Percentiles rank a stretch among this genome's conserved stretches.
Conservation (phyloP, 2,797 vertebrate genomes). For the Melanotaenia nigrans region DNA sequence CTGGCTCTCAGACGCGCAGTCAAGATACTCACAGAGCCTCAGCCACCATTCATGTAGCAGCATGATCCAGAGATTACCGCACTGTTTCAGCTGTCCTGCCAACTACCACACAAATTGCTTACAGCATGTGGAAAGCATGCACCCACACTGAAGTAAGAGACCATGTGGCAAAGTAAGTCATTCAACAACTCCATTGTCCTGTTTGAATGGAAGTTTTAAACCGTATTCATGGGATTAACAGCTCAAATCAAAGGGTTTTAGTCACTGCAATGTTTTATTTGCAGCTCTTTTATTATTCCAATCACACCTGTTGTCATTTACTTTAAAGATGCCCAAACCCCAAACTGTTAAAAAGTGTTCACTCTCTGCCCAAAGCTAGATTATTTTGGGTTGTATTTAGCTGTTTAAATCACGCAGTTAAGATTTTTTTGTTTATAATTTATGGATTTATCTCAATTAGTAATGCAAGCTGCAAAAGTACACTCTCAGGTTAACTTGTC, state of each 20-base stretch:
- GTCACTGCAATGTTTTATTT: slow-evolving; percentile 21
- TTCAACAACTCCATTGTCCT: slow-evolving; percentile 75
- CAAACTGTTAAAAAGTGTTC: slow-evolving; percentile 1
- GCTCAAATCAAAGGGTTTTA: slow-evolving; percentile 17
- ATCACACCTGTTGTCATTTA: slow-evolving; percentile 18
- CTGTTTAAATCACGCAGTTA: background rate
- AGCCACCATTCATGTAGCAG: slow-evolving; percentile 77
- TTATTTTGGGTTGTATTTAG: background rate
- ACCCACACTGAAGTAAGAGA: slow-evolving; percentile 65
- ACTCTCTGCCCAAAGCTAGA: background rate
- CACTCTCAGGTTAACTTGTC: slow-evolving; percentile 8
- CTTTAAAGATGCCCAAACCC: slow-evolving; percentile 14
- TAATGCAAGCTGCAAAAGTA: background rate
- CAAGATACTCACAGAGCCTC: slow-evolving; percentile 63
- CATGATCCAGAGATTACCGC: slow-evolving; percentile 79
- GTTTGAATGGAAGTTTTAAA: slow-evolving; percentile 44
- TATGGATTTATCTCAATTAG: slow-evolving; percentile 21
- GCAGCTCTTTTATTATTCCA: slow-evolving; percentile 5
- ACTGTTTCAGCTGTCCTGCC: slow-evolving; percentile 67
- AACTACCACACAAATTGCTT: slow-evolving; percentile 78
- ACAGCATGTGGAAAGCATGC: slow-evolving; percentile 85
- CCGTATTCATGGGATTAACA: slow-evolving; percentile 4
- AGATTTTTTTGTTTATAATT: slow-evolving; percentile 19
- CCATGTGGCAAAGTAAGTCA: slow-evolving; percentile 59
- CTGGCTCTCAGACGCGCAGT: slow-evolving; percentile 65